Evolutionary conservation across 2,113 vertebrate species (phyloP).

Genomic region (Jaculus jaculus): DNA sequence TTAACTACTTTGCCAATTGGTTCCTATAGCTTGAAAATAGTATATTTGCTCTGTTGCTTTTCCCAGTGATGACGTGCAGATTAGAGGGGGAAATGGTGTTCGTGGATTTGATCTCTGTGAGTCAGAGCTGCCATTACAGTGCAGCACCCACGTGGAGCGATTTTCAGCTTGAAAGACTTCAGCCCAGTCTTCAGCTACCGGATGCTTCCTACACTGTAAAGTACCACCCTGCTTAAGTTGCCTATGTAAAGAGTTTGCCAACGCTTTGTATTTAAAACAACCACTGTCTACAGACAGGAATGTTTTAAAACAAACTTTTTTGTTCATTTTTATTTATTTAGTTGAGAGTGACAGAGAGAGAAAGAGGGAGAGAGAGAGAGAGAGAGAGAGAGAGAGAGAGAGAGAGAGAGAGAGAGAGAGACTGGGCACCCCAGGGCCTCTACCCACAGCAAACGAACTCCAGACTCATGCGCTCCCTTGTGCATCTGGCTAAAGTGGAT

Average conservation of each 20-base stretch:
- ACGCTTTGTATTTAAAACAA: slow-evolving; percentile 26
- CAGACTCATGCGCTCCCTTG: too few relatives aligned
- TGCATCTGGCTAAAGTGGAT: too few relatives aligned
- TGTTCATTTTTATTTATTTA: too few relatives aligned
- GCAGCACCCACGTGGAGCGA: not conserved
- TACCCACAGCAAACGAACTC: too few relatives aligned
- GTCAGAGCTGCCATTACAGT: slow-evolving; percentile 20
- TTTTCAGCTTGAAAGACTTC: slow-evolving; percentile 47
- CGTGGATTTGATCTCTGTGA: not conserved
- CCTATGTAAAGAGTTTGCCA: not conserved
- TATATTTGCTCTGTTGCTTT: slow-evolving; percentile 63
- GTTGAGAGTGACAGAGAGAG: too few relatives aligned
- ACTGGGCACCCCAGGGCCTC: too few relatives aligned
- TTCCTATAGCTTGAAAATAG: slow-evolving; percentile 53
- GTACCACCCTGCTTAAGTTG: not conserved
- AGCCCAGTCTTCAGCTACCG: not conserved
- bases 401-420: too few relatives aligned
- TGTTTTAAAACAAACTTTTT: too few relatives aligned
- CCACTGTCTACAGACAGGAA: not conserved
- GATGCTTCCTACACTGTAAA: slow-evolving; percentile 20
- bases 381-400: too few relatives aligned
- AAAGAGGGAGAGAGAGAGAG: too few relatives aligned
- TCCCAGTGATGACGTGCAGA: slow-evolving; percentile 18
- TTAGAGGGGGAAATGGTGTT: not conserved
- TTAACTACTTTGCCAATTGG: slow-evolving; percentile 44